These are phyloP conservation scores for Aporrectodea caliginosa DNA, from an alignment of 1,140 invertebrate genomes.

Conservation along the genomic window DNA sequence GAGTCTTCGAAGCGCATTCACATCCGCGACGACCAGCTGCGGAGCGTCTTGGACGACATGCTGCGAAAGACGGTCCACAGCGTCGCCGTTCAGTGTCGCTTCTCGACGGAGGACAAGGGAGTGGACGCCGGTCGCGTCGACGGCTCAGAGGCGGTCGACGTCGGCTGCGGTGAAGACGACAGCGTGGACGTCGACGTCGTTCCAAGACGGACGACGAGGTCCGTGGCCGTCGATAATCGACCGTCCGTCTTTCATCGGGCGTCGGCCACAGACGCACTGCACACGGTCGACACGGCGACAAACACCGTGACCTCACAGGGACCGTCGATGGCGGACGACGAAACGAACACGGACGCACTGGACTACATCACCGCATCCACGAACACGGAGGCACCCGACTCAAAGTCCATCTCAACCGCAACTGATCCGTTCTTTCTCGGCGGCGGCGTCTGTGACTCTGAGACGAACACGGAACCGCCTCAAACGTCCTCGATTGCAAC, in stretches of 20 bases:
- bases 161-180: constrained; percentile 42
- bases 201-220: constrained; percentile 36
- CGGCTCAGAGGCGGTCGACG: constrained; percentile 28
- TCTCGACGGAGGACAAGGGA: constrained; percentile 27
- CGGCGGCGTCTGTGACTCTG: constrained; percentile 40
- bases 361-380: constrained; percentile 36
- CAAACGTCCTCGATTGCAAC: not conserved
- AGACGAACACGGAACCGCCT: constrained; percentile 17
- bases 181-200: constrained; percentile 46
- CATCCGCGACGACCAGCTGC: constrained; percentile 43
- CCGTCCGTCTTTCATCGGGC: constrained; percentile 40
- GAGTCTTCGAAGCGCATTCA: constrained; percentile 22
- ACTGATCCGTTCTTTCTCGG: constrained; percentile 41
- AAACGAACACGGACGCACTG: constrained; percentile 46
- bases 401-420: constrained; percentile 42
- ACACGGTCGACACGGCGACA: constrained; percentile 44
- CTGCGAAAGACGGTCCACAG: constrained; percentile 48
- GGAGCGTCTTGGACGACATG: constrained; percentile 42
- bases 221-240: constrained; percentile 41
- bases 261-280: constrained; percentile 43
- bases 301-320: constrained; percentile 39
- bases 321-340: constrained; percentile 42
- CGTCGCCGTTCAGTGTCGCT: constrained; percentile 43
- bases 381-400: constrained; percentile 43
- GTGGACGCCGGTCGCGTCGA: constrained; percentile 25